Conservation (phyloP, 1,140 invertebrate genomes). For the Drosophila parvula region DNA sequence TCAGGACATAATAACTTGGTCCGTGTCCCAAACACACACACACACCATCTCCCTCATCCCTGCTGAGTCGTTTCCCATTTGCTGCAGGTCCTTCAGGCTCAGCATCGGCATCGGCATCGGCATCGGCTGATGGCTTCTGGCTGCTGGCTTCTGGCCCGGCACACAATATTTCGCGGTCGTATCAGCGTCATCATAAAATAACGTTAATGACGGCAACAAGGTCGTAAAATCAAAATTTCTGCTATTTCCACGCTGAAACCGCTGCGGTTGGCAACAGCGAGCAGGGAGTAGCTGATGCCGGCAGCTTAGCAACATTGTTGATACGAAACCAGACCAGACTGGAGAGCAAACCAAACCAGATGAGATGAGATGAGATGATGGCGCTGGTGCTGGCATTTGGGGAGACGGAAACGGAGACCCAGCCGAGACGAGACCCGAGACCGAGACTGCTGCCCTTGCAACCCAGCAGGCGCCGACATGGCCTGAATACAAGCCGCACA, state of each 20-base stretch:
- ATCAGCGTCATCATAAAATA: constrained; percentile 83
- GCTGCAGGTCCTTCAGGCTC: constrained; percentile 52
- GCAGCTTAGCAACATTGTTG: constrained; percentile 64
- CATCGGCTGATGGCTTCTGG: constrained; percentile 8
- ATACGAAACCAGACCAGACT: constrained; percentile 27
- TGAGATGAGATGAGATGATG: constrained; percentile 19
- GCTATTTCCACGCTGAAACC: constrained; percentile 75
- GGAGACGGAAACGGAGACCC: constrained; percentile 13
- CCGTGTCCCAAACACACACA: neutral
- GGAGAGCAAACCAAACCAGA: constrained; percentile 6
- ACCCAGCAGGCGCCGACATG: constrained; percentile 55
- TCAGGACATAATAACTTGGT: constrained; percentile 67
- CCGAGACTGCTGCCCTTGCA: constrained; percentile 36
- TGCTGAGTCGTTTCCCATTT: constrained; percentile 9
- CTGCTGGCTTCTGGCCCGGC: neutral
- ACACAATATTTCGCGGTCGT: constrained; percentile 79
- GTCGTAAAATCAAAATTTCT: constrained; percentile 83
- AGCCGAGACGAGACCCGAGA: constrained; percentile 21
- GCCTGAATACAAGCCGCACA: constrained; percentile 55
- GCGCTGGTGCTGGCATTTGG: neutral
- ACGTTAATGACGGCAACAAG: constrained; percentile 82
- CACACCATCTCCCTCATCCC: neutral
- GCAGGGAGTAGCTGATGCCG: constrained; percentile 30
- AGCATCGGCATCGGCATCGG: constrained; percentile 9
- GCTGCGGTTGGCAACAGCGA: constrained; percentile 49